A percentile compares a stretch with the other conserved stretches of the same genome.
Evolutionary conservation across 2,113 vertebrate species (phyloP).

Genomic region (Pyxicephalus adspersus): DNA sequence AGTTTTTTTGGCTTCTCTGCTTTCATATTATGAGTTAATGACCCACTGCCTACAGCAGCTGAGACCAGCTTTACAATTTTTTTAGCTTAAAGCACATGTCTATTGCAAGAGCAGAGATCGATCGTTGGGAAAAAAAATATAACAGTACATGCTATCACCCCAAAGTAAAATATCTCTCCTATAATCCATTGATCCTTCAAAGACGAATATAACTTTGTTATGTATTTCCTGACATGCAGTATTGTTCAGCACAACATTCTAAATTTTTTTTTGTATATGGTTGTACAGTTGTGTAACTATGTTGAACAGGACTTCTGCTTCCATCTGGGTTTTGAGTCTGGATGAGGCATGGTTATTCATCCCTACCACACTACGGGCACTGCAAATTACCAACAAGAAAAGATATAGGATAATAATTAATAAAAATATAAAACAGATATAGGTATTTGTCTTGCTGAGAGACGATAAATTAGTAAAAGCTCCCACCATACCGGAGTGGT

Average conservation of each 20-base stretch:
- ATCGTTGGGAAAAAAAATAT: conserved; percentile 42
- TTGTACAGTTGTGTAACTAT: no score
- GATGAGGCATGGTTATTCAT: no score
- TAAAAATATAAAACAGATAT: no score
- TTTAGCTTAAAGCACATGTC: conserved; percentile 36
- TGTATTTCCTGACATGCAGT: no score
- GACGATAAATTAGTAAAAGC: no score
- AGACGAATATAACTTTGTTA: conserved; percentile 16
- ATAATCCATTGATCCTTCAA: not conserved
- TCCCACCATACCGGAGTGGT: no score
- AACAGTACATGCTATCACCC: not conserved
- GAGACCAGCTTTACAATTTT: conserved; percentile 48
- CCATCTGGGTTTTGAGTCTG: no score
- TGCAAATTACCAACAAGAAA: no score
- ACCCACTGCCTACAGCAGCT: conserved; percentile 25
- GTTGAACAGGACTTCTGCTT: no score
- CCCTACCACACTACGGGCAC: no score
- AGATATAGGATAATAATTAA: no score
- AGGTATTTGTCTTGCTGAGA: no score
- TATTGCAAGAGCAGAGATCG: conserved; percentile 39
- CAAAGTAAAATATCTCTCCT: conserved; percentile 14
- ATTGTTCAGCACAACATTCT: not conserved
- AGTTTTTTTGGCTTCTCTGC: conserved; percentile 27
- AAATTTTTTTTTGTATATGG: not conserved
- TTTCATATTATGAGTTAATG: conserved; percentile 52